phyloP scores from a whole-genome alignment of 2,113 vertebrate species.

The Apus apus region DNA sequence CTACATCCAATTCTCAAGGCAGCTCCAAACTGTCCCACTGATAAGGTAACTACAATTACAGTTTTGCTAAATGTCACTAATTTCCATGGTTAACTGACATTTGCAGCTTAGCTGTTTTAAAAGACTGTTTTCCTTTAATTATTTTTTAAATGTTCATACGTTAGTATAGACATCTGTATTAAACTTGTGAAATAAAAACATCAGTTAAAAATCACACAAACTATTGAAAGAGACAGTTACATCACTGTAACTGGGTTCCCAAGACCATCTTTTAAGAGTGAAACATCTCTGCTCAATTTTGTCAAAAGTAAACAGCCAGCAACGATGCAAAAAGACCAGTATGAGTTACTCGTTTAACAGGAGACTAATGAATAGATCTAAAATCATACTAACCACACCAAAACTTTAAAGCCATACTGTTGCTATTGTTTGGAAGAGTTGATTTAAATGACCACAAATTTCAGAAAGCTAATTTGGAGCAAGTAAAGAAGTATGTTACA shows the following conservation, averaged over 20 bases:
- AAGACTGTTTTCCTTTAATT: neutral
- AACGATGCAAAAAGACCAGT: neutral
- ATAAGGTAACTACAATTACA: neutral
- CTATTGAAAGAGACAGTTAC: neutral
- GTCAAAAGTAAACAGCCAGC: neutral
- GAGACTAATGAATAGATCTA: neutral
- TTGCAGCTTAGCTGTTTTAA: neutral
- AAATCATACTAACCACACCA: neutral
- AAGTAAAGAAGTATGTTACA: neutral
- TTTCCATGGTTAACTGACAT: neutral
- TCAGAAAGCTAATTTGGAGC: slow-evolving; percentile 50
- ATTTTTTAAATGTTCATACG: neutral
- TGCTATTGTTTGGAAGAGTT: neutral
- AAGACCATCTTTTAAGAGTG: neutral
- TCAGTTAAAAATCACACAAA: neutral
- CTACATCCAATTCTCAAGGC: neutral
- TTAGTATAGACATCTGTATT: neutral
- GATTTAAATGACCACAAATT: neutral
- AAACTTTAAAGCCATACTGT: neutral
- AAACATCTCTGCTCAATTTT: neutral
- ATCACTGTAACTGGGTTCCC: neutral
- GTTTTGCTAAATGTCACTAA: neutral
- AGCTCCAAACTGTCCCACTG: neutral
- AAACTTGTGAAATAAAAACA: neutral
- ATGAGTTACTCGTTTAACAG: neutral